Percentiles rank a stretch among this genome's conserved stretches.
These are phyloP conservation scores for Podargus strigoides DNA, from an alignment of 2,797 vertebrate genomes.

Conservation along the genomic window DNA sequence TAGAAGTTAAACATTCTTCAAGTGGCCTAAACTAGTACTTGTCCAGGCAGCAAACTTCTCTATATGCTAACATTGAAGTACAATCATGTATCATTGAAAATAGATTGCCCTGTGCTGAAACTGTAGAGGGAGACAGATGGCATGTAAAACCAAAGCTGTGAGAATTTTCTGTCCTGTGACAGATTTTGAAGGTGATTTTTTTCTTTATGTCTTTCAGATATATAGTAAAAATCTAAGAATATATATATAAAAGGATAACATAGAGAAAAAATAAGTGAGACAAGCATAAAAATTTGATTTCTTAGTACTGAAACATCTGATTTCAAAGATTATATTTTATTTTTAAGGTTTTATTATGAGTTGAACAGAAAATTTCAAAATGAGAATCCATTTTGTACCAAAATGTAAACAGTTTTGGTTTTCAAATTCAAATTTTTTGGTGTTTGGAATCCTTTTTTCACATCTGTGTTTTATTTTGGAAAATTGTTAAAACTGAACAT, in stretches of 20 bases:
- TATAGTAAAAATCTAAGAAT: not conserved
- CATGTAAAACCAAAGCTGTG: not conserved
- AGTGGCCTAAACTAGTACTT: not conserved
- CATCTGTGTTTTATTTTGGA: not conserved
- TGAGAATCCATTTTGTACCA: not conserved
- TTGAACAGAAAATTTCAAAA: not conserved
- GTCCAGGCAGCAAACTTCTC: not conserved
- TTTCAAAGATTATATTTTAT: not conserved
- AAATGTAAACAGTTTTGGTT: not conserved
- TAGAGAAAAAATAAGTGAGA: not conserved
- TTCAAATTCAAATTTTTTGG: not conserved
- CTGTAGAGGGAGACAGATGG: constrained; percentile 13
- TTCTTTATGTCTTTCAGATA: not conserved
- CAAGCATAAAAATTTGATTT: not conserved
- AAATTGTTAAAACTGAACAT: not conserved
- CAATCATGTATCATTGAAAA: not conserved
- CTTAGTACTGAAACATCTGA: not conserved
- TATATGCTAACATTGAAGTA: not conserved
- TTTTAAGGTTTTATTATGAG: not conserved
- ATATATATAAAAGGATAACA: not conserved
- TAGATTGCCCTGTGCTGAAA: not conserved
- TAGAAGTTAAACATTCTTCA: not conserved
- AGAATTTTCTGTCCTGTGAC: constrained; percentile 10
- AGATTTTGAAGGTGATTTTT: not conserved
- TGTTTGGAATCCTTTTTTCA: not conserved